Conservation (phyloP, 2,888 invertebrate genomes). For the Drosophila melanosoma region DNA sequence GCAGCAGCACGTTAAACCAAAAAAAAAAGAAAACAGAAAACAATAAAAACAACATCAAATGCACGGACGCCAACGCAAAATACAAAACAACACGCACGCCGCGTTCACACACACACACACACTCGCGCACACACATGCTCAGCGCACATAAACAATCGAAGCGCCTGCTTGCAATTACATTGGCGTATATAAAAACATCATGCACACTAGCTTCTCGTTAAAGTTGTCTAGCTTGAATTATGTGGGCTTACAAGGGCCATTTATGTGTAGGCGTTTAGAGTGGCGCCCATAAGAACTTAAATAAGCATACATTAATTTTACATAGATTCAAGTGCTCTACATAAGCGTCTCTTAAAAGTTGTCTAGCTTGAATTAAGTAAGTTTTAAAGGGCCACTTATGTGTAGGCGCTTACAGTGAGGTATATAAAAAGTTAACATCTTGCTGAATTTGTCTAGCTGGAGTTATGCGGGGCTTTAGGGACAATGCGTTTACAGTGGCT, state of each 20-base stretch:
- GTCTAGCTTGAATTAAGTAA: background rate
- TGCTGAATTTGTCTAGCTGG: background rate
- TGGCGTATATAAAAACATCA: slow-evolving; percentile 14
- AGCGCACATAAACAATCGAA: slow-evolving; percentile 44
- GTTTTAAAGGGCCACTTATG: background rate
- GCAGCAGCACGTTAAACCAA: slow-evolving; percentile 46
- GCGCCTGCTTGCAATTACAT: slow-evolving; percentile 58
- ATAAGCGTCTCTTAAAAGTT: background rate
- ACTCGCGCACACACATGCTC: slow-evolving; percentile 39
- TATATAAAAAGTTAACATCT: background rate
- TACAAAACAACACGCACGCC: slow-evolving; percentile 62
- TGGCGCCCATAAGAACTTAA: background rate
- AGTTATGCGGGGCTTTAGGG: background rate
- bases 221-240: background rate
- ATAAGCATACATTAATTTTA: background rate
- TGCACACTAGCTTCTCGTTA: background rate
- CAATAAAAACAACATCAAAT: slow-evolving; percentile 53
- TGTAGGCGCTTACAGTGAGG: slow-evolving; percentile 4
- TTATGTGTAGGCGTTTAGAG: slow-evolving; percentile 3
- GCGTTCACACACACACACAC: slow-evolving; percentile 21
- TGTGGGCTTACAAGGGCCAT: background rate
- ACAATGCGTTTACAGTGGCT: slow-evolving; percentile 2
- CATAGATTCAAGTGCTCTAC: background rate
- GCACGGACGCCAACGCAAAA: slow-evolving; percentile 69
- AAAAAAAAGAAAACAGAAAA: slow-evolving; percentile 37